Conservation (phyloP, 2,888 invertebrate species). For the Tetrapedia diversipes region DNA sequence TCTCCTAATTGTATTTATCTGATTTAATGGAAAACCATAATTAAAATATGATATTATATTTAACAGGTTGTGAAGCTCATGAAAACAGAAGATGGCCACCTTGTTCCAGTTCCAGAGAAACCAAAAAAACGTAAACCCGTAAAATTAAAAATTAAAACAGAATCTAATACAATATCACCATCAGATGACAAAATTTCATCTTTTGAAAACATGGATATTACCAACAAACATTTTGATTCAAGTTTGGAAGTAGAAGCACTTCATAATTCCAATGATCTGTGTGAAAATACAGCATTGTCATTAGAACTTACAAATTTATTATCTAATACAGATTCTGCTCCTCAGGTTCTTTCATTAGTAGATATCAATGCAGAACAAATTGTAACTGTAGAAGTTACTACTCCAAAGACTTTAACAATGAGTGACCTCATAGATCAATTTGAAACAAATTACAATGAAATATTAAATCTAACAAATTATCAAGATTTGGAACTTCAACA, state of each 20-base stretch:
- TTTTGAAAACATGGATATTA: conserved; percentile 20
- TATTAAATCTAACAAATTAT: conserved; percentile 69
- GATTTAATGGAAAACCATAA: neutral
- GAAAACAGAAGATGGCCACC: conserved; percentile 75
- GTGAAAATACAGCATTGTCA: conserved; percentile 43
- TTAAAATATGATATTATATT: conserved; percentile 20
- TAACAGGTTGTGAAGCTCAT: conserved; percentile 73
- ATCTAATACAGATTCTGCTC: conserved; percentile 43
- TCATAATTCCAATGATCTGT: conserved; percentile 30
- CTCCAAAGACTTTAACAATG: conserved; percentile 67
- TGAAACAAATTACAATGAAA: conserved; percentile 72
- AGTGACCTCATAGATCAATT: conserved; percentile 73
- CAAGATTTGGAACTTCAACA: conserved; percentile 71
- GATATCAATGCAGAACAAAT: conserved; percentile 75
- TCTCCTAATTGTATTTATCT: conserved; percentile 1
- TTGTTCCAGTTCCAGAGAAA: conserved; percentile 75
- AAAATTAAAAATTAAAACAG: conserved; percentile 46
- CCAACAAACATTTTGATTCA: conserved; percentile 27
- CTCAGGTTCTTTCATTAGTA: conserved; percentile 74
- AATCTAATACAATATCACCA: conserved; percentile 1
- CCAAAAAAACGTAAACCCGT: conserved; percentile 59
- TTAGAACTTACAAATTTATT: conserved; percentile 49
- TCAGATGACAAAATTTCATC: conserved; percentile 26
- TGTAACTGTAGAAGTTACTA: conserved; percentile 73
- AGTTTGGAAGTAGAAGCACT: conserved; percentile 29